Evolutionary conservation across 1,140 invertebrate genomes (phyloP).

Genomic region (Drosophila burlai): DNA sequence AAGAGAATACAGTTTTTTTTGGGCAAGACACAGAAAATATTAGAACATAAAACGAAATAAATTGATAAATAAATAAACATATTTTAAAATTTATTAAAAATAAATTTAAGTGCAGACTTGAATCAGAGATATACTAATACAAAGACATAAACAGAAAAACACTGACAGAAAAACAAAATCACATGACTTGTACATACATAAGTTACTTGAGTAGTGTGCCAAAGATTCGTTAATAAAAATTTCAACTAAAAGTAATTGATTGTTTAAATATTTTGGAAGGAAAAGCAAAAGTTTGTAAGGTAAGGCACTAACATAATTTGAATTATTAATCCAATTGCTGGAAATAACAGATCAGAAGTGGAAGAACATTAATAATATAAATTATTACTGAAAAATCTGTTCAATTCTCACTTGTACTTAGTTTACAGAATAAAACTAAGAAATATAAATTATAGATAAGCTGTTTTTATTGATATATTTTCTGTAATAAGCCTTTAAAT

Average conservation of each 20-base stretch:
- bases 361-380: no score
- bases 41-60: constrained; percentile 1
- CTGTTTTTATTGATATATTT: neutral
- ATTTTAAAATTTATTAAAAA: constrained; percentile 78
- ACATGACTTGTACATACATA: constrained; percentile 46
- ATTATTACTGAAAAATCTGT: no score
- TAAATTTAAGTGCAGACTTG: constrained; percentile 65
- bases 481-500: neutral
- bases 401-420: neutral
- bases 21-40: constrained; percentile 16
- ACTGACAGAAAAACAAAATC: constrained; percentile 18
- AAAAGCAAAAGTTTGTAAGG: neutral
- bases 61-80: constrained; percentile 24
- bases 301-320: no score
- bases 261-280: neutral
- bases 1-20: constrained; percentile 49
- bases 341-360: no score
- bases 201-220: constrained; percentile 44
- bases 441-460: neutral
- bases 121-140: constrained; percentile 3
- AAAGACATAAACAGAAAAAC: constrained; percentile 23
- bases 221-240: constrained; percentile 51
- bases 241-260: constrained; percentile 18
- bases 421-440: no score
- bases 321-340: no score